phyloP scores from a whole-genome alignment of 2,113 vertebrate genomes.

The Pelvicachromis taeniatus region DNA sequence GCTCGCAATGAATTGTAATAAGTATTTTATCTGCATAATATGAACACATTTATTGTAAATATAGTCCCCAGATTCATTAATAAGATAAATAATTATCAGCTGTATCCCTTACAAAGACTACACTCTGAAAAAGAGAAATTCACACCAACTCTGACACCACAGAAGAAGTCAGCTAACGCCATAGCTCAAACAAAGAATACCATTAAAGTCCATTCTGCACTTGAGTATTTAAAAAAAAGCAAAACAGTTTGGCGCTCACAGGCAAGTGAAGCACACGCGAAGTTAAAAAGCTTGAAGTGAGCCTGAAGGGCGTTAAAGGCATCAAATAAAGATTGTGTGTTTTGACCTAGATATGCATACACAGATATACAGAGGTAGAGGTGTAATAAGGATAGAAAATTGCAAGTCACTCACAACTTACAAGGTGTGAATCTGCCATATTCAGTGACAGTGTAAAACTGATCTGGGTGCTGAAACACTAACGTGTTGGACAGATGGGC shows the following conservation, averaged over 20 bases:
- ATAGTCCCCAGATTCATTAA: neutral
- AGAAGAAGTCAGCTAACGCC: neutral
- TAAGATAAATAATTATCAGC: neutral
- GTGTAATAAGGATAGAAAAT: neutral
- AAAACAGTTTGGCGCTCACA: neutral
- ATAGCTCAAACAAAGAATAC: neutral
- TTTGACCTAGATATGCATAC: neutral
- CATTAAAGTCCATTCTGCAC: neutral
- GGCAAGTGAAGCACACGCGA: accelerated
- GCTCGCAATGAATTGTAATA: neutral
- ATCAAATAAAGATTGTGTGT: neutral
- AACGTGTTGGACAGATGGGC: constrained; percentile 37
- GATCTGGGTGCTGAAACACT: neutral
- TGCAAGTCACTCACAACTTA: neutral
- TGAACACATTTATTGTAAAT: accelerated
- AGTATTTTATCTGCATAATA: neutral
- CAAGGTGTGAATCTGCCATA: neutral
- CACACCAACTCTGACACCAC: neutral
- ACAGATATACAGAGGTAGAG: neutral
- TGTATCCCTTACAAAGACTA: neutral
- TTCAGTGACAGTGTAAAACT: neutral
- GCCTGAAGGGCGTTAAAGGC: neutral
- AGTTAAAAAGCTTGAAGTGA: neutral
- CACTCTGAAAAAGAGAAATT: neutral
- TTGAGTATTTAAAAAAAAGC: neutral